Percentiles rank a stretch among this genome's conserved stretches.
Conservation (phyloP, 2,888 invertebrate genomes). For the Mycalesis mineus region DNA sequence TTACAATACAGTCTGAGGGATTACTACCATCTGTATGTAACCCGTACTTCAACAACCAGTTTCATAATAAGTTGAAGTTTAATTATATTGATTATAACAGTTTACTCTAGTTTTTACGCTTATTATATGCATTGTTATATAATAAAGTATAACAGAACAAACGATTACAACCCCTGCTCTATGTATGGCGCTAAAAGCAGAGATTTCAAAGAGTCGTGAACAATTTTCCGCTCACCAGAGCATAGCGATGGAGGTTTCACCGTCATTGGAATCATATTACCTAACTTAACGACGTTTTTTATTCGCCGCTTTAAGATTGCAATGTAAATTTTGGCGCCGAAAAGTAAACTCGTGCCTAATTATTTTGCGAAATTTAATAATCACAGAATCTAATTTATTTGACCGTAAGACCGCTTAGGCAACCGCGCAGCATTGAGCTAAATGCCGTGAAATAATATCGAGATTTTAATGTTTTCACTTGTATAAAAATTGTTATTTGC, state of each 20-base stretch:
- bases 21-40: no score
- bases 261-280: constrained; percentile 68
- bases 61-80: no score
- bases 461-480: constrained; percentile 21
- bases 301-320: constrained; percentile 42
- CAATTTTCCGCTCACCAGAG: constrained; percentile 66
- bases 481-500: constrained; percentile 5
- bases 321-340: constrained; percentile 43
- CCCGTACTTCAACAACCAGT: no score
- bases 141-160: no score
- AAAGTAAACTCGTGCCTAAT: constrained; percentile 34
- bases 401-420: constrained; percentile 25
- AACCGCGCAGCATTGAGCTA: constrained; percentile 31
- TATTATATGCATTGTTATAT: no score
- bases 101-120: no score
- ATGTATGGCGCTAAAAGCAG: constrained; percentile 34
- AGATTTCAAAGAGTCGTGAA: constrained; percentile 58
- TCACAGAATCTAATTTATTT: constrained; percentile 33
- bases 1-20: no score
- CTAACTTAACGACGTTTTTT: constrained; percentile 57
- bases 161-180: no score
- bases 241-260: constrained; percentile 62
- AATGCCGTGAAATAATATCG: constrained; percentile 28
- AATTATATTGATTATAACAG: no score
- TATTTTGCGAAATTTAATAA: constrained; percentile 41